Conservation (phyloP, 2,888 invertebrate species). For the Amphipoea lucens region DNA sequence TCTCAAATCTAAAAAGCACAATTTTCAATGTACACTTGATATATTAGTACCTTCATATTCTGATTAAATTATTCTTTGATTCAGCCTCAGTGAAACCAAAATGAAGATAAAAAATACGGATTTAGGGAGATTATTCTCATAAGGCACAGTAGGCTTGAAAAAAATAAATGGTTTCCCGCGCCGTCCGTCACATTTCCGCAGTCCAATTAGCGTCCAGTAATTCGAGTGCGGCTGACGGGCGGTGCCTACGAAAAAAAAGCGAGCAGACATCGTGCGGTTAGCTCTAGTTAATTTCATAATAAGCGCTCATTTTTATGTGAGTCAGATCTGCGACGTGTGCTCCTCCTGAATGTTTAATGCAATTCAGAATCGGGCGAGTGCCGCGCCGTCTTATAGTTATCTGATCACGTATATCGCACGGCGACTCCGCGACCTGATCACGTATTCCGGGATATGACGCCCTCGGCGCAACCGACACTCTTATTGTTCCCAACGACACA, state of each 20-base stretch:
- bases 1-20: not conserved
- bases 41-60: constrained; percentile 23
- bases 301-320: constrained; percentile 89
- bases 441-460: constrained; percentile 85
- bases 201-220: constrained; percentile 90
- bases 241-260: constrained; percentile 83
- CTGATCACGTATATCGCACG: constrained; percentile 75
- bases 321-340: constrained; percentile 81
- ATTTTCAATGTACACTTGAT: not conserved
- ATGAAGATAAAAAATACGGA: constrained; percentile 68
- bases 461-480: constrained; percentile 79
- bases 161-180: constrained; percentile 81
- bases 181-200: constrained; percentile 88
- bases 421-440: constrained; percentile 81
- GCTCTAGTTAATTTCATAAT: constrained; percentile 89
- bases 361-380: constrained; percentile 79
- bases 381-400: constrained; percentile 71
- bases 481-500: constrained; percentile 75
- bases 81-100: constrained; percentile 61
- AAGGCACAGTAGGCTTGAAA: constrained; percentile 65
- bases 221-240: constrained; percentile 87
- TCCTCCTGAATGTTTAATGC: constrained; percentile 87
- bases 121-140: constrained; percentile 72
- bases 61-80: constrained; percentile 47
- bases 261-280: constrained; percentile 81